Conservation (phyloP, 2,888 invertebrate genomes). For the Hydroisotoma schaefferi region DNA sequence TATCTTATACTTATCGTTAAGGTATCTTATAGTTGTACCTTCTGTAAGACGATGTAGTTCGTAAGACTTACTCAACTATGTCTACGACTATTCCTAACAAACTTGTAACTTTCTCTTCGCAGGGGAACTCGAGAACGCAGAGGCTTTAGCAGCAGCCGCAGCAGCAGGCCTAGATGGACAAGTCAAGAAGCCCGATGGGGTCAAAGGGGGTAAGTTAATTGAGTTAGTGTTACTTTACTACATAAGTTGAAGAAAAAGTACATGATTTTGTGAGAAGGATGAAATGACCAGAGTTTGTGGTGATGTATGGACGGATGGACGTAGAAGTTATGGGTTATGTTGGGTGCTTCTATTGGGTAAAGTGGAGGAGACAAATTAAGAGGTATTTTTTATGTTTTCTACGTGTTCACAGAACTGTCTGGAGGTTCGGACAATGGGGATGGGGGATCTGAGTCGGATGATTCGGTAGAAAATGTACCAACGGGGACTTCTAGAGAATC, state of each 20-base stretch:
- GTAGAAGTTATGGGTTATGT: background rate
- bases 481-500: slow-evolving; percentile 6
- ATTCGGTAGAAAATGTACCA: slow-evolving; percentile 7
- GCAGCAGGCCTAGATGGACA: slow-evolving; percentile 29
- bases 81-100: background rate
- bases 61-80: background rate
- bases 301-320: background rate
- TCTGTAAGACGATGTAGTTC: too few species aligned
- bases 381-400: background rate
- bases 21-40: too few species aligned
- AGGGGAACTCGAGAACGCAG: slow-evolving; percentile 47
- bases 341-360: too few species aligned
- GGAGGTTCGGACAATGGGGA: slow-evolving; percentile 12
- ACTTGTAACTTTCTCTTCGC: slow-evolving; percentile 8
- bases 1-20: too few species aligned
- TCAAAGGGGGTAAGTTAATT: slow-evolving; percentile 24
- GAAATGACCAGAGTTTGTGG: background rate
- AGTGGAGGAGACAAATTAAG: slow-evolving; percentile 5
- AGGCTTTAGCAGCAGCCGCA: slow-evolving; percentile 31
- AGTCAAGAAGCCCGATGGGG: slow-evolving; percentile 25
- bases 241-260: background rate
- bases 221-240: background rate
- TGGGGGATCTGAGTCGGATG: slow-evolving; percentile 11
- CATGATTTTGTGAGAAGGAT: background rate
- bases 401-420: background rate